Percentiles rank a stretch among this genome's conserved stretches.
These are phyloP conservation scores for Emys orbicularis DNA, from an alignment of 2,797 vertebrate species.

Conservation along the genomic window DNA sequence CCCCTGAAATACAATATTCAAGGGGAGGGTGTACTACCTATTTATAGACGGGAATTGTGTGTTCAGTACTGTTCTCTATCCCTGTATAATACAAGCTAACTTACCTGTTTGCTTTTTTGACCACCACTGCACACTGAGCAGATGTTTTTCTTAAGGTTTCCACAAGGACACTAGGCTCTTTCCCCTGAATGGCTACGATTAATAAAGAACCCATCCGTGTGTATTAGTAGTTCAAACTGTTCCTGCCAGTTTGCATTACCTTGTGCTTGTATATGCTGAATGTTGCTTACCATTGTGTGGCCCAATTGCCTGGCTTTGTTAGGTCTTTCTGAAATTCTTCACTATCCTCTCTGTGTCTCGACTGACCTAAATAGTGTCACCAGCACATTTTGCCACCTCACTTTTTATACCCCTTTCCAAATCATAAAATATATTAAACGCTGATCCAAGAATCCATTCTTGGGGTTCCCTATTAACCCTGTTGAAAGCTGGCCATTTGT, in stretches of 20 bases:
- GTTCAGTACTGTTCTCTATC: slow-evolving; percentile 29
- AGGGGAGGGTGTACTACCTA: neutral
- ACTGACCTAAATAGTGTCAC: neutral
- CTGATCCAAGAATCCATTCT: slow-evolving; percentile 62
- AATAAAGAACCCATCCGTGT: slow-evolving; percentile 48
- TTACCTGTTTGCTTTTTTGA: slow-evolving; percentile 65
- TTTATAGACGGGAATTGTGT: neutral
- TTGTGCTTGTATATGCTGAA: neutral
- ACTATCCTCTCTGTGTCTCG: neutral
- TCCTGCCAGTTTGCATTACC: slow-evolving; percentile 45
- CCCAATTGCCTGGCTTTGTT: neutral
- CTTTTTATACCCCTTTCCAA: slow-evolving; percentile 56
- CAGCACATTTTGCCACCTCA: neutral
- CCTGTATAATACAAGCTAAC: slow-evolving; percentile 1
- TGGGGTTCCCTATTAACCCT: slow-evolving; percentile 73
- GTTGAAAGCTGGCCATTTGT: slow-evolving; percentile 70
- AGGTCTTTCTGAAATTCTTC: neutral
- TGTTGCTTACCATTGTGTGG: neutral
- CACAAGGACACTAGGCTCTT: slow-evolving; percentile 57
- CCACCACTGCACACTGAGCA: slow-evolving; percentile 58
- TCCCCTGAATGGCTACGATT: slow-evolving; percentile 53
- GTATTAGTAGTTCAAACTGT: slow-evolving; percentile 33
- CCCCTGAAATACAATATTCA: fast-evolving
- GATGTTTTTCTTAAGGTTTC: slow-evolving; percentile 58
- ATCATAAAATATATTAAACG: slow-evolving; percentile 74